Percentiles rank a stretch among this genome's conserved stretches.
Conservation (phyloP, 2,888 invertebrate species). For the Loripinus fragilis region DNA sequence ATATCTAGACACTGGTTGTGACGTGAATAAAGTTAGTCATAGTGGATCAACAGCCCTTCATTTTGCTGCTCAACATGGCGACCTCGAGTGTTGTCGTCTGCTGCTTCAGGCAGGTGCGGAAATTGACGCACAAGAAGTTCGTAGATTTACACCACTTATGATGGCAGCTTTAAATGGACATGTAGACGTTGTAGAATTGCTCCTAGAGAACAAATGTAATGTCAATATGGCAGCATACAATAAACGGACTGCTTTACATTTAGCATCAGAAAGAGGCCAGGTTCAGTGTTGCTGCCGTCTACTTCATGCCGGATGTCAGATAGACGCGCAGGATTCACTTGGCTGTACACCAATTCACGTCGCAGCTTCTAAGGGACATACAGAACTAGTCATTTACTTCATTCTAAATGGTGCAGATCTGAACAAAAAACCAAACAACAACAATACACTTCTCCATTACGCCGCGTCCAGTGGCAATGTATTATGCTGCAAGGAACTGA, state of each 20-base stretch:
- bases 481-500: constrained; percentile 71
- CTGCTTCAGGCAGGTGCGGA: constrained; percentile 76
- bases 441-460: constrained; percentile 75
- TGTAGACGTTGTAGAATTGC: constrained; percentile 68
- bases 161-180: constrained; percentile 80
- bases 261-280: constrained; percentile 77
- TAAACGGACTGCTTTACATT: constrained; percentile 76
- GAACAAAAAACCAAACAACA: constrained; percentile 68
- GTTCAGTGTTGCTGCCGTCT: constrained; percentile 70
- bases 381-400: constrained; percentile 71
- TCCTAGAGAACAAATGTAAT: constrained; percentile 76
- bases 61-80: constrained; percentile 76
- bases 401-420: constrained; percentile 74
- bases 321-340: constrained; percentile 76
- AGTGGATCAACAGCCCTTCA: constrained; percentile 77
- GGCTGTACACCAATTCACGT: constrained; percentile 79
- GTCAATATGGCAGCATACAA: constrained; percentile 78
- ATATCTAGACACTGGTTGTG: constrained; percentile 71
- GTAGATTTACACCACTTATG: constrained; percentile 81
- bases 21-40: constrained; percentile 76
- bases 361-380: constrained; percentile 77
- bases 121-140: constrained; percentile 79
- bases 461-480: constrained; percentile 78
- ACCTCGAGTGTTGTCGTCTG: constrained; percentile 71
- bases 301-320: constrained; percentile 71